Evolutionary conservation across 2,888 invertebrate genomes (phyloP).

Genomic region (Pristionchus arcanus): DNA sequence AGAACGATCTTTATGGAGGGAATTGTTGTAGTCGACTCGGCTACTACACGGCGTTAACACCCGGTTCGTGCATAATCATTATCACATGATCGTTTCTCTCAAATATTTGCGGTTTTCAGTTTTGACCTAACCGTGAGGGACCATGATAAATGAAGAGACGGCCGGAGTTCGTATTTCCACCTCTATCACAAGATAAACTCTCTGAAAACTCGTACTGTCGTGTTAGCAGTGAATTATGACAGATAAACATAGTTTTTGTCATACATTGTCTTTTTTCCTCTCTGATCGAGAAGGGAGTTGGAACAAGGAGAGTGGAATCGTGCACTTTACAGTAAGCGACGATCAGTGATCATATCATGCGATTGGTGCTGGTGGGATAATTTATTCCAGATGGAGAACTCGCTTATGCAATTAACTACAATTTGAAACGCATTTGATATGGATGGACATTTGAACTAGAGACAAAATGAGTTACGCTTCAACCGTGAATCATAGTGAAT

Average conservation of each 20-base stretch:
- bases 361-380: not conserved
- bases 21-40: not conserved
- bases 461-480: not conserved
- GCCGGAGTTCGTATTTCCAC: too few species aligned
- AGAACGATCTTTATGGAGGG: not conserved
- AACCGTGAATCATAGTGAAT: not conserved
- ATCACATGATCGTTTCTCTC: not conserved
- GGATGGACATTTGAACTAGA: not conserved
- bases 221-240: too few species aligned
- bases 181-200: too few species aligned
- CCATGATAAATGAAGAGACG: too few species aligned
- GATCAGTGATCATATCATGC: not conserved
- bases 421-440: not conserved
- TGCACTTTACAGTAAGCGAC: too few species aligned
- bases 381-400: not conserved
- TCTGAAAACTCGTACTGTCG: too few species aligned
- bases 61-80: not conserved
- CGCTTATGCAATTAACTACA: not conserved
- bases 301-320: too few species aligned
- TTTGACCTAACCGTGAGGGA: too few species aligned
- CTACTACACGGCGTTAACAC: not conserved
- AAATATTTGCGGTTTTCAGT: not conserved
- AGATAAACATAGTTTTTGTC: too few species aligned
- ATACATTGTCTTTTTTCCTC: too few species aligned
- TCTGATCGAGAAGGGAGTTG: not conserved